Evolutionary conservation across 2,888 invertebrate genomes (phyloP).

Genomic region (Acleris holmiana): DNA sequence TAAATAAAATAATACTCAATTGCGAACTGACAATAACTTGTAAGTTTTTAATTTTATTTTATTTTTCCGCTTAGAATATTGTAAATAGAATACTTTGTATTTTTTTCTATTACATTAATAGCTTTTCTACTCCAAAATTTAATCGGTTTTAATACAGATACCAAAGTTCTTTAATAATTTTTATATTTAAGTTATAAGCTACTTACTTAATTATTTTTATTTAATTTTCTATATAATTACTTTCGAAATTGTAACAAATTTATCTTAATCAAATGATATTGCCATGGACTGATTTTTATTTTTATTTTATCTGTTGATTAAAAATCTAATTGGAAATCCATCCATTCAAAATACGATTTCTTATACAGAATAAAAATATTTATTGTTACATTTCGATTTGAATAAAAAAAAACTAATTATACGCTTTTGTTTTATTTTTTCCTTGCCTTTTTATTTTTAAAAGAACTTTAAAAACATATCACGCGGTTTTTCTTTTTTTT

Average conservation of each 20-base stretch:
- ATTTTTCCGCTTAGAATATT: constrained; percentile 61
- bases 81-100: constrained; percentile 70
- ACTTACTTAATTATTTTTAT: constrained; percentile 65
- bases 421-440: constrained; percentile 69
- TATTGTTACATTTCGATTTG: constrained; percentile 81
- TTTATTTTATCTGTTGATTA: constrained; percentile 44
- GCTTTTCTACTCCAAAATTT: constrained; percentile 78
- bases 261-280: constrained; percentile 40
- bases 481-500: constrained; percentile 48
- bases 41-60: constrained; percentile 72
- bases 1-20: constrained; percentile 78
- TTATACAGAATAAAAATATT: constrained; percentile 70
- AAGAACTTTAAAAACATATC: constrained; percentile 67
- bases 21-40: constrained; percentile 82
- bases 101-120: constrained; percentile 70
- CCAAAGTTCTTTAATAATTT: constrained; percentile 81
- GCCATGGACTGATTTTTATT: constrained; percentile 42
- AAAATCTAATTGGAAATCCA: constrained; percentile 64
- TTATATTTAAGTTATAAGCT: constrained; percentile 77
- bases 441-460: constrained; percentile 50
- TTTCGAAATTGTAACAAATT: constrained; percentile 65
- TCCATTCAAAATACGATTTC: constrained; percentile 80
- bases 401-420: constrained; percentile 69
- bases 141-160: constrained; percentile 82
- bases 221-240: constrained; percentile 51